phyloP scores from a whole-genome alignment of 2,797 vertebrate genomes.

The Neosilurus hyrtlii region DNA sequence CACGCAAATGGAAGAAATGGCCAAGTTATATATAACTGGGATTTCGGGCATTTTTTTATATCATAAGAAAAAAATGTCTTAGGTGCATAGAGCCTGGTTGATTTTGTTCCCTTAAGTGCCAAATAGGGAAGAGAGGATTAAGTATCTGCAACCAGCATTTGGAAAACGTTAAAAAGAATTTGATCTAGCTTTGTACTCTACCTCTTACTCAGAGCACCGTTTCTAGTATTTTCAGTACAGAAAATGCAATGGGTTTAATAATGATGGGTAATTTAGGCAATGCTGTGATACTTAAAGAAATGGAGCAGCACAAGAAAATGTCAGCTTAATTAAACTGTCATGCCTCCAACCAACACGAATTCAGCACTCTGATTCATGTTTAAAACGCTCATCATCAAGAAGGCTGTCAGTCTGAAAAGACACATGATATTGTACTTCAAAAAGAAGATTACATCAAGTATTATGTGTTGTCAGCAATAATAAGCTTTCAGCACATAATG shows the following conservation, averaged over 20 bases:
- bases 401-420: not conserved
- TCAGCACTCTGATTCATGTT: not conserved
- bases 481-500: no score
- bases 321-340: slow-evolving; percentile 19
- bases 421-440: not conserved
- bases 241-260: not conserved
- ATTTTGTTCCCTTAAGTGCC: not conserved
- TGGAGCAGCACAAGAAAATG: slow-evolving; percentile 6
- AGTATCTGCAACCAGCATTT: not conserved
- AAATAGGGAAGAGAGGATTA: not conserved
- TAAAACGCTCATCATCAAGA: not conserved
- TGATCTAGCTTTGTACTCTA: not conserved
- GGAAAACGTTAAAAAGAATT: not conserved
- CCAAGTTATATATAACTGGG: not conserved
- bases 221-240: not conserved
- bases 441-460: no score
- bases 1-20: not conserved
- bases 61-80: not conserved
- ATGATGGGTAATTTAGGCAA: not conserved
- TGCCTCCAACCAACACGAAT: not conserved
- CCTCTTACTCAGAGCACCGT: not conserved
- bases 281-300: not conserved
- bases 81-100: not conserved
- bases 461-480: not conserved
- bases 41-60: not conserved